Evolutionary conservation across 1,140 invertebrate species (phyloP).

Genomic region (Kradibia gibbosae): DNA sequence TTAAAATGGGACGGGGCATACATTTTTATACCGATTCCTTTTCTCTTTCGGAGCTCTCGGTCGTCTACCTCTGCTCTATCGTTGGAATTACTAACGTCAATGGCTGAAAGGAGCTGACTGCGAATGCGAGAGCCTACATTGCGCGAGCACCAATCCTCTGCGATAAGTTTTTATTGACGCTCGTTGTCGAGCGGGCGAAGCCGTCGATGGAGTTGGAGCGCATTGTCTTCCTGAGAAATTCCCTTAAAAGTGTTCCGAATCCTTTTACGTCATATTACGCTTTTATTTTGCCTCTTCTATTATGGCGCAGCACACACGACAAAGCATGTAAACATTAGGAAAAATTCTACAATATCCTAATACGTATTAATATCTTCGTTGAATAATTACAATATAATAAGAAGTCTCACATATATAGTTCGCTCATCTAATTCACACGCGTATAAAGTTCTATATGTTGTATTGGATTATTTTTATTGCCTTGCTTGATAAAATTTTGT

Average conservation of each 20-base stretch:
- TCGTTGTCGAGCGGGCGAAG: not conserved
- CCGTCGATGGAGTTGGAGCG: not conserved
- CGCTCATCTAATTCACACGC: no score
- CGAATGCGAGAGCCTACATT: conserved; percentile 23
- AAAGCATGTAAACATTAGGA: no score
- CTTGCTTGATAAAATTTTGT: no score
- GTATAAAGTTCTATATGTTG: not conserved
- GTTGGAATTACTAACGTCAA: conserved; percentile 41
- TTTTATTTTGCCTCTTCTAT: not conserved
- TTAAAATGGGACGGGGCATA: conserved; percentile 58
- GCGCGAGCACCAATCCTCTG: conserved; percentile 15
- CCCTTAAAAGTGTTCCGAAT: not conserved
- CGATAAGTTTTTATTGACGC: conserved; percentile 41
- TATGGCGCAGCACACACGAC: no score
- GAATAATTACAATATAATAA: no score
- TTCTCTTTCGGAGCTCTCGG: not conserved
- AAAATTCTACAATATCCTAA: no score
- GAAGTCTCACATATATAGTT: no score
- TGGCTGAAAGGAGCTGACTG: conserved; percentile 28
- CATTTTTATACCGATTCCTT: conserved; percentile 54
- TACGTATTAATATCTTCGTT: no score
- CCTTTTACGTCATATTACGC: not conserved
- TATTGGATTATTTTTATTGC: not conserved
- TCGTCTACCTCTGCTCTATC: conserved; percentile 30
- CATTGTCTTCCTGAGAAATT: not conserved